phyloP scores from a whole-genome alignment of 64 coral and sea anemone genomes.

The Dendronephthya gigantea region DNA sequence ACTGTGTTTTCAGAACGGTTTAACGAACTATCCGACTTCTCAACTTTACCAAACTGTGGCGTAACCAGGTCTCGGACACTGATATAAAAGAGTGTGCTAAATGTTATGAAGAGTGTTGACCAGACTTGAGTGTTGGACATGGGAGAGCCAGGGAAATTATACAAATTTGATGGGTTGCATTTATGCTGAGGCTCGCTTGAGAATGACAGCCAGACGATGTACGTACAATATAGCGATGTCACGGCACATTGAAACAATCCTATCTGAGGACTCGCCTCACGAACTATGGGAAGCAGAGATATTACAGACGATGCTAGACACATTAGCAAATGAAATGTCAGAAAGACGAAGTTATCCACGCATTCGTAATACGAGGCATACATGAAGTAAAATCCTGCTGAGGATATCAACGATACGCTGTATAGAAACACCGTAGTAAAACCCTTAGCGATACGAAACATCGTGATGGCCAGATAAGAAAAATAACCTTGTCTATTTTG shows the following conservation, averaged over 20 bases:
- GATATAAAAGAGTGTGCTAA: conserved; percentile 62
- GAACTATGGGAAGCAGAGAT: conserved; percentile 65
- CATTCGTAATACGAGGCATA: conserved; percentile 56
- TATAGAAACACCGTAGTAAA: conserved; percentile 70
- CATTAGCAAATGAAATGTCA: conserved; percentile 77
- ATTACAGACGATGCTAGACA: conserved; percentile 80
- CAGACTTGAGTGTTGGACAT: conserved; percentile 68
- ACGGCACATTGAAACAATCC: conserved; percentile 83
- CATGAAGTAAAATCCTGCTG: conserved; percentile 49
- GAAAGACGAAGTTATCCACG: conserved; percentile 80
- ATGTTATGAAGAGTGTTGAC: conserved; percentile 63
- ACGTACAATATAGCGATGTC: conserved; percentile 80
- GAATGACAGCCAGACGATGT: conserved; percentile 73
- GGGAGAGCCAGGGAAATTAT: conserved; percentile 67
- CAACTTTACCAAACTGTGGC: conserved; percentile 84
- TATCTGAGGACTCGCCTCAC: conserved; percentile 60
- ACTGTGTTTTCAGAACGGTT: not conserved
- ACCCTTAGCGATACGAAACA: conserved; percentile 26
- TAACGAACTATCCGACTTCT: not conserved
- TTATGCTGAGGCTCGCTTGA: conserved; percentile 67
- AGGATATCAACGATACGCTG: conserved; percentile 55
- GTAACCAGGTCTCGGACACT: conserved; percentile 51
- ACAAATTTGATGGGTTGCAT: conserved; percentile 68
- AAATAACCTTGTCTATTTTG: conserved; percentile 26
- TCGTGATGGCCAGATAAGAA: conserved; percentile 46